A percentile compares a stretch with the other conserved stretches of the same genome.
phyloP scores from a whole-genome alignment of 2,888 invertebrate genomes.

The Melipona bicolor region DNA sequence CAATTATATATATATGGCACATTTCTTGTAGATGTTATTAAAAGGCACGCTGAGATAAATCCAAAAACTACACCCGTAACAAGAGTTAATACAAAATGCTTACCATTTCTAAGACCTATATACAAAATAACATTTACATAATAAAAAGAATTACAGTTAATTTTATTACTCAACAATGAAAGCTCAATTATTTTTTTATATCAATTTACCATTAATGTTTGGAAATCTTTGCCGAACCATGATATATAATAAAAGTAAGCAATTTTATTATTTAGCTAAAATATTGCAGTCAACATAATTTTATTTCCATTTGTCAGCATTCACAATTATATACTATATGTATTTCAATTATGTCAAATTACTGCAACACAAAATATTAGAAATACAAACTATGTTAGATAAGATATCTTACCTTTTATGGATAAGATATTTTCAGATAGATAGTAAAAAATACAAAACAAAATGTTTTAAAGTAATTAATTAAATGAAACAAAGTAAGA shows the following conservation, averaged over 20 bases:
- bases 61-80: conserved; percentile 90
- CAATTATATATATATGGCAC: conserved; percentile 86
- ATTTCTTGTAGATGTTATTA: conserved; percentile 87
- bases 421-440: no score
- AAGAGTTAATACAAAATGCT: conserved; percentile 89
- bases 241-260: conserved; percentile 45
- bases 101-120: conserved; percentile 84
- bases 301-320: conserved; percentile 34
- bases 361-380: conserved; percentile 26
- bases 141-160: background rate
- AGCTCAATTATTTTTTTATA: conserved; percentile 10
- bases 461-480: background rate
- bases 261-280: conserved; percentile 35
- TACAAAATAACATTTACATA: conserved; percentile 19
- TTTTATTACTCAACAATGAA: background rate
- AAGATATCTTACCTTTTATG: background rate
- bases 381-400: background rate
- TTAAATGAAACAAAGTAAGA: background rate
- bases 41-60: conserved; percentile 91
- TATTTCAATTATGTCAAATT: background rate
- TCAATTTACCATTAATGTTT: conserved; percentile 67
- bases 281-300: conserved; percentile 8
- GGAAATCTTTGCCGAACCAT: conserved; percentile 73
- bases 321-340: background rate
- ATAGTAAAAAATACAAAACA: background rate